These are phyloP conservation scores for Dendrolimus punctatus DNA, from an alignment of 1,140 invertebrate genomes.

Conservation along the genomic window DNA sequence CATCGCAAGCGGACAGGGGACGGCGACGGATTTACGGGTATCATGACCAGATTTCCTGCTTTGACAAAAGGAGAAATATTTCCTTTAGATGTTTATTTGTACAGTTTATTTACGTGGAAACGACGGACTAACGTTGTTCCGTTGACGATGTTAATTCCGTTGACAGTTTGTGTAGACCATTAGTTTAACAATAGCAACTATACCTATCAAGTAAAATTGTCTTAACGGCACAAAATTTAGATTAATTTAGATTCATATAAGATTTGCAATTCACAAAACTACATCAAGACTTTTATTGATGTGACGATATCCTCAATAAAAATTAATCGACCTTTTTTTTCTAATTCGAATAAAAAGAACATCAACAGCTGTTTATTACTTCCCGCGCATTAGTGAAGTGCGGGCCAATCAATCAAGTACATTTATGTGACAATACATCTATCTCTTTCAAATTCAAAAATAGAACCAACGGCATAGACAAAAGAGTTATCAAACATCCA, in stretches of 20 bases:
- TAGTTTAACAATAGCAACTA: too few species aligned
- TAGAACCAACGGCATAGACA: conserved; percentile 29
- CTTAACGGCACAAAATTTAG: too few species aligned
- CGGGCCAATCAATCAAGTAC: conserved; percentile 64
- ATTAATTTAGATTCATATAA: too few species aligned
- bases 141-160: neutral
- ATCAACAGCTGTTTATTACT: conserved; percentile 58
- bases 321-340: too few species aligned
- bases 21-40: conserved; percentile 54
- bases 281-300: too few species aligned
- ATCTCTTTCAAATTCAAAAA: conserved; percentile 29
- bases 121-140: neutral
- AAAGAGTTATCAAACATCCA: conserved; percentile 25
- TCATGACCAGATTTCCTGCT: conserved; percentile 59
- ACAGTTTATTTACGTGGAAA: conserved; percentile 6
- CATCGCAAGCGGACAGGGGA: conserved; percentile 47
- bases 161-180: too few species aligned
- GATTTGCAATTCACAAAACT: too few species aligned
- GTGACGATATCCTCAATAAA: too few species aligned
- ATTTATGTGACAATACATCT: conserved; percentile 58
- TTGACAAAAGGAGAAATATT: conserved; percentile 51
- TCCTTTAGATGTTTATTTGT: conserved; percentile 35
- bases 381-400: conserved; percentile 60
- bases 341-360: too few species aligned
- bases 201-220: too few species aligned